These are phyloP conservation scores for Brachionus paranguensis DNA, from an alignment of 1,140 invertebrate genomes.

Conservation along the genomic window DNA sequence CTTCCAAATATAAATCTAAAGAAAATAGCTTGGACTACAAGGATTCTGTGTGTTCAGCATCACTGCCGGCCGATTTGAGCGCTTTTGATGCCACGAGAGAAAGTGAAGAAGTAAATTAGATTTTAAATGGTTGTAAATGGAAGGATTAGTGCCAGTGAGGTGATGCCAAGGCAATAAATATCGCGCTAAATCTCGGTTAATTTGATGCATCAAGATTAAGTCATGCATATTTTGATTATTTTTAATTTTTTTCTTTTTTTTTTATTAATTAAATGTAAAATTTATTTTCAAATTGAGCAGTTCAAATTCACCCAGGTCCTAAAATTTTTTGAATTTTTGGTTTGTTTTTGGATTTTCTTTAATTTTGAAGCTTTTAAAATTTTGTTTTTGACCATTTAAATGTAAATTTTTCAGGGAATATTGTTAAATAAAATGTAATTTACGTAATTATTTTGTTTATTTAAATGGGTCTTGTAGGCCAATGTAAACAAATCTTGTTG, in stretches of 20 bases:
- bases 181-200: constrained; percentile 3
- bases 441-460: background rate
- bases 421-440: background rate
- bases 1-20: background rate
- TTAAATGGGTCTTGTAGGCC: background rate
- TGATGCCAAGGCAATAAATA: background rate
- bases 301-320: background rate
- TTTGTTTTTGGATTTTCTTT: background rate
- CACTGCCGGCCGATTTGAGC: constrained; percentile 1
- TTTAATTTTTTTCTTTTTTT: background rate
- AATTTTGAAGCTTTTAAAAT: background rate
- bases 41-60: background rate
- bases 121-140: background rate
- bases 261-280: background rate
- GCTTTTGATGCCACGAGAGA: background rate
- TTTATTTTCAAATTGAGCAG: background rate
- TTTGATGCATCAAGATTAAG: background rate
- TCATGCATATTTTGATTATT: background rate
- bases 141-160: background rate
- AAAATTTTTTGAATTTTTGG: background rate
- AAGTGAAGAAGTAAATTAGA: background rate
- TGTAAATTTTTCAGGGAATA: background rate
- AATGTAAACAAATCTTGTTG: too few relatives aligned
- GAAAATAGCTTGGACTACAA: background rate
- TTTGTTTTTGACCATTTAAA: background rate